phyloP scores from a whole-genome alignment of 2,113 vertebrate species.

The Platanista minor region DNA sequence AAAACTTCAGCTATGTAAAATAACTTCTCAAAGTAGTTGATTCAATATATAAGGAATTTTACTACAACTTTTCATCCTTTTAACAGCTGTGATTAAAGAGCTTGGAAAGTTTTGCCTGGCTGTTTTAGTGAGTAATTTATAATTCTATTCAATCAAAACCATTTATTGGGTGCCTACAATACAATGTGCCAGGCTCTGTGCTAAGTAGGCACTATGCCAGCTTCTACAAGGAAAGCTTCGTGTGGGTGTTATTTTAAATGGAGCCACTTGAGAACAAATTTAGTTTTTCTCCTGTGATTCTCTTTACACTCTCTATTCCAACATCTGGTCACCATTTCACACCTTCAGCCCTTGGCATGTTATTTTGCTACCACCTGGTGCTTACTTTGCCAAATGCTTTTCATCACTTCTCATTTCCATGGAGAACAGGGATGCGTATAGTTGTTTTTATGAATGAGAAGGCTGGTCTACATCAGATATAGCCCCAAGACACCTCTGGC shows the following conservation, averaged over 20 bases:
- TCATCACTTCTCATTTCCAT: background rate
- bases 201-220: background rate
- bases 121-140: background rate
- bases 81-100: background rate
- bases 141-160: background rate
- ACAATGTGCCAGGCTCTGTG: background rate
- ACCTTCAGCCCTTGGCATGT: background rate
- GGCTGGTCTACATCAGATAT: background rate
- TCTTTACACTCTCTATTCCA: background rate
- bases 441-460: conserved; percentile 37
- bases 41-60: conserved; percentile 18
- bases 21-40: background rate
- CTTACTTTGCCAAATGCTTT: conserved; percentile 1
- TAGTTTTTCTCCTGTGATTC: background rate
- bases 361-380: conserved; percentile 1
- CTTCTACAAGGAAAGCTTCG: background rate
- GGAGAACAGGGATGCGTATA: background rate
- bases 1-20: background rate
- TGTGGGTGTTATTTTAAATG: conserved; percentile 4
- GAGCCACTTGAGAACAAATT: background rate
- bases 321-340: conserved; percentile 1
- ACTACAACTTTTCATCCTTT: conserved; percentile 9
- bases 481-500: background rate
- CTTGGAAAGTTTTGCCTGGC: background rate
- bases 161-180: background rate